These are phyloP conservation scores for Flabesymbios commensalis DNA, from an alignment of 2,888 invertebrate species.

Conservation along the genomic window DNA sequence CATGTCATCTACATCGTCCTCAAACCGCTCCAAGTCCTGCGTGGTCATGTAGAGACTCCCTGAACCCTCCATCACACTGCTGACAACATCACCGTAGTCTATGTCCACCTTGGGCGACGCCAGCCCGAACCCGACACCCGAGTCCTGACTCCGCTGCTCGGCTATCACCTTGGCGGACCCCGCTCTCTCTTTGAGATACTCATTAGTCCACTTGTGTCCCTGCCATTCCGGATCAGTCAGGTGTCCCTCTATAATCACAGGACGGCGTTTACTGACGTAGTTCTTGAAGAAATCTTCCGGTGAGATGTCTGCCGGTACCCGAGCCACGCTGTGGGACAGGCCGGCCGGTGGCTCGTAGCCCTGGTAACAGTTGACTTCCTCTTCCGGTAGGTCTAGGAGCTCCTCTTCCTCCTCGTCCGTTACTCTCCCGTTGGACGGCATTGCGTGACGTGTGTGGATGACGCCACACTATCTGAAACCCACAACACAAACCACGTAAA, in stretches of 20 bases:
- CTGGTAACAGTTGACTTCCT: slow-evolving; percentile 17
- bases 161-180: slow-evolving; percentile 16
- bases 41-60: slow-evolving; percentile 26
- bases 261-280: slow-evolving; percentile 13
- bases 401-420: too few relatives aligned
- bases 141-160: slow-evolving; percentile 14
- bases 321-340: background rate
- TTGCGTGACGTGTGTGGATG: too few relatives aligned
- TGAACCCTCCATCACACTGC: slow-evolving; percentile 2
- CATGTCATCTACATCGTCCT: slow-evolving; percentile 18
- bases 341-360: slow-evolving; percentile 19
- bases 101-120: slow-evolving; percentile 17
- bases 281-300: slow-evolving; percentile 19
- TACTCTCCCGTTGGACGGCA: too few relatives aligned
- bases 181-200: slow-evolving; percentile 17
- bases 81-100: slow-evolving; percentile 19
- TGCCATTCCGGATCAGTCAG: slow-evolving; percentile 14
- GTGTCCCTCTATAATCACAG: slow-evolving; percentile 16
- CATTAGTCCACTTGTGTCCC: slow-evolving; percentile 17
- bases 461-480: too few relatives aligned
- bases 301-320: slow-evolving; percentile 4
- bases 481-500: too few relatives aligned
- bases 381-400: too few relatives aligned
- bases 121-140: slow-evolving; percentile 14
- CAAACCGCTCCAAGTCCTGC: slow-evolving; percentile 26